Conservation (phyloP, 2,797 vertebrate genomes). For the Podarcis siculus region DNA sequence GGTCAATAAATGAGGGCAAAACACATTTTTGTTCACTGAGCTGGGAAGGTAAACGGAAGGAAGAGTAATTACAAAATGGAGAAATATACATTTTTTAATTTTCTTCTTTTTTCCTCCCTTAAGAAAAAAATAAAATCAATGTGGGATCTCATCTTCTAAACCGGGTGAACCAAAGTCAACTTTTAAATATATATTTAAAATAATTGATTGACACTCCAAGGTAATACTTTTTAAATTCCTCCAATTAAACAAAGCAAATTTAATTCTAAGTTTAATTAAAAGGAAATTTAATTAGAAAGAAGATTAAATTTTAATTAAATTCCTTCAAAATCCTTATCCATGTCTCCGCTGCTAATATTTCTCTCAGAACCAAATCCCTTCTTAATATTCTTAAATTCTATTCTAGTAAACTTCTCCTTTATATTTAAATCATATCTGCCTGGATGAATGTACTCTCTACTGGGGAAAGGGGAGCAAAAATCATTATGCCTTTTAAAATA, state of each 20-base stretch:
- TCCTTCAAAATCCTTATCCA: constrained; percentile 82
- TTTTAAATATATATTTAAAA: constrained; percentile 54
- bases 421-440: constrained; percentile 80
- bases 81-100: constrained; percentile 60
- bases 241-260: constrained; percentile 83
- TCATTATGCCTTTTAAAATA: constrained; percentile 77
- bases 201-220: constrained; percentile 80
- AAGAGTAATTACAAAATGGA: constrained; percentile 41
- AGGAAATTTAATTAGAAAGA: constrained; percentile 85
- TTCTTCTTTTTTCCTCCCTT: constrained; percentile 31
- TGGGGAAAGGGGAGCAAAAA: constrained; percentile 64
- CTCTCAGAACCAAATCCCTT: constrained; percentile 82
- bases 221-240: constrained; percentile 83
- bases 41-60: constrained; percentile 4
- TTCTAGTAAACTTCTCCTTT: constrained; percentile 79
- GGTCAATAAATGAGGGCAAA: constrained; percentile 11
- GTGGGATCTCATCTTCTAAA: constrained; percentile 72
- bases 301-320: constrained; percentile 88
- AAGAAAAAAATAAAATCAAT: constrained; percentile 33
- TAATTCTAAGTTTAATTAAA: constrained; percentile 87
- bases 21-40: constrained; percentile 32
- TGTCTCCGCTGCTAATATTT: constrained; percentile 83
- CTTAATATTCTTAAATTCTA: constrained; percentile 85
- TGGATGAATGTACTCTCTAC: constrained; percentile 76
- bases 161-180: constrained; percentile 68